Evolutionary conservation across 2,113 vertebrate species (phyloP).

Genomic region (Dissostichus mawsoni): DNA sequence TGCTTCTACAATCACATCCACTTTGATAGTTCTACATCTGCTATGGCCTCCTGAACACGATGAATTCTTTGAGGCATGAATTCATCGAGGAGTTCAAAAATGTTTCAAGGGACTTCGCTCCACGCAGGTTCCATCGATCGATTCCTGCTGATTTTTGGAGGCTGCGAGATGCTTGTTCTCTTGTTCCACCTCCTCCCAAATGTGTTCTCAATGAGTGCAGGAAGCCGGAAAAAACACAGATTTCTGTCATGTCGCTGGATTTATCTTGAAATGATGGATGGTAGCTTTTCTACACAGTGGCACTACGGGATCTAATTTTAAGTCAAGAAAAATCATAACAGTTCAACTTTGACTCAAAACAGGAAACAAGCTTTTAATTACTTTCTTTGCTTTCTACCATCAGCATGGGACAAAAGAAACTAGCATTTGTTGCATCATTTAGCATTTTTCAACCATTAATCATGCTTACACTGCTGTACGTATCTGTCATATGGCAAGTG

Average conservation of each 20-base stretch:
- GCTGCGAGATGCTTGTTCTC: background rate
- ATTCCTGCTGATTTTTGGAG: constrained; percentile 3
- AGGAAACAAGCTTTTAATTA: background rate
- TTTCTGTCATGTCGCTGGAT: constrained; percentile 20
- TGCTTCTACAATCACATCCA: background rate
- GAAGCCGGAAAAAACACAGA: constrained; percentile 10
- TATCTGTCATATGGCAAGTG: background rate
- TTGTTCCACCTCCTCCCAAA: background rate
- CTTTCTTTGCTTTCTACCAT: too few species aligned
- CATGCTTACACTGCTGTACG: too few species aligned
- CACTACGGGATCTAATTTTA: background rate
- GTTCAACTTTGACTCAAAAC: background rate
- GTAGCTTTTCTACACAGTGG: background rate
- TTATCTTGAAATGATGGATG: background rate
- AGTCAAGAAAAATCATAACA: background rate
- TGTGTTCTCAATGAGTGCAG: background rate
- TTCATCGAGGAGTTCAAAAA: background rate
- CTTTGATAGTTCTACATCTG: constrained; percentile 3
- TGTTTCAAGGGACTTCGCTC: constrained; percentile 11
- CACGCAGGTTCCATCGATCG: background rate
- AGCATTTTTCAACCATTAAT: background rate
- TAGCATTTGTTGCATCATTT: background rate
- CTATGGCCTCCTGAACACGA: background rate
- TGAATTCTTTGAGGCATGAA: constrained; percentile 2
- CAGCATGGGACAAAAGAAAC: background rate